Evolutionary conservation across 2,888 invertebrate genomes (phyloP), one percentile per base, ranked within the genome.

Genomic region (Dusona sp.): DNA sequence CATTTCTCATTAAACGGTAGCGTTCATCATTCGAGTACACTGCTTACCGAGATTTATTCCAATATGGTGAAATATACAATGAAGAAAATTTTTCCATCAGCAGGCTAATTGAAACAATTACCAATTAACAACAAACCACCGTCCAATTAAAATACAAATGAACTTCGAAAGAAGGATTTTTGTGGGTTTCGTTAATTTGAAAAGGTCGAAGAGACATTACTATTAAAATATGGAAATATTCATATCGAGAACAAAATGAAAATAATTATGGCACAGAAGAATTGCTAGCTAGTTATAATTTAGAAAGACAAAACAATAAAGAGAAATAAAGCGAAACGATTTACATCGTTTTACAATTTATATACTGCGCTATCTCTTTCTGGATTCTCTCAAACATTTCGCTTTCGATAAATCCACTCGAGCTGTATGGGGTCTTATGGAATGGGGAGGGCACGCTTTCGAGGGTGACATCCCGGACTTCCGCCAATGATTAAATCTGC

Each of bases 401-500:
- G 36, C 51, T 73, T 73, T 54, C 54, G 54, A 33, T 54, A 36
- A 54, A 36, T 36, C 73, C 54, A n/a, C 36, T 54, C 22, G 29
- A 54, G 54, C 36, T 19, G 36, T 22, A 33, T 54, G 33, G 54
- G 45, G 29, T 45, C 54, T 73, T 73, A 22, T 54, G 36, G 73
- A 51, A 22, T 19, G 73, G 73, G 36, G 36, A 13, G 73, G 36
- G 54, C 33, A 73, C 36, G 51, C 57, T 45, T 33, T 73, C 51
- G 73, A 36, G 51, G 54, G 54, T 73, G 48, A 72, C 72, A 51
- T 72, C 51, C 48, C 72, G 33, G 54, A 38, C 38, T 73, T 54
- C 54, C 33, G 19, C 73, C 73, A 22, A 73, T 61, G 36, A 73
- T 61, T 72, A 72, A 72, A 79, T 79, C 61, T 72, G 22, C 33